Evolutionary conservation across 2,113 vertebrate species (phyloP), one percentile per base, ranked within the genome.

Genomic region (Reinhardtius hippoglossoides): DNA sequence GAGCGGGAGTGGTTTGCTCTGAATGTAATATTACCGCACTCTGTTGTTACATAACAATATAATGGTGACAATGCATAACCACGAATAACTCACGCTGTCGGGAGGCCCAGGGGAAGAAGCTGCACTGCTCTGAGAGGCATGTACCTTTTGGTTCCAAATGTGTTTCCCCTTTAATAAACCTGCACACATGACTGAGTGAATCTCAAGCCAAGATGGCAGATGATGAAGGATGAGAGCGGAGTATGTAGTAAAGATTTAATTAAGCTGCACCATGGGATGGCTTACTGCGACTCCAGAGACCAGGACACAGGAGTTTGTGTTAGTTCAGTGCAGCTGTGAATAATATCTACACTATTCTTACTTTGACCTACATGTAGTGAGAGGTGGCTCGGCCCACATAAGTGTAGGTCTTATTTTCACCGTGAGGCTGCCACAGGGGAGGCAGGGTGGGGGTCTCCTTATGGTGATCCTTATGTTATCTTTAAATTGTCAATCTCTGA

Each of bases 241-340:
- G 86, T 76, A 78, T 76, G 81, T 63, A 73, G 83, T 84, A 78
- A 83, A 90, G 88, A 86, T 92, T 91, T 90, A 90, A 92, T 93
- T 91, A 93, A 92, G 72, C 78, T 78, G 85, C 89, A 67, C 86
- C 83, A 78, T 81, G 86, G 92, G 90, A 92, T 75, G 86, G 80
- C 87, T 88, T 70, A 76, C 80, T 75, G 83, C 26, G 71, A 73
- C 83, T 88, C 87, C 76, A 62, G 74, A 82, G 86, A 87, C 50
- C 9, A 46, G 69, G 78, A 89, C 80, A 87, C 83, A 88, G 71
- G 86, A 88, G 80, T 87, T 86, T 86, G 86, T 90, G 90, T 90
- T 89, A 90, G 81, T 82, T 66, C 69, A 50, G 68, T 75, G 81
- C 86, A 89, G 86, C 85, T 87, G 84, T 88, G 83, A 85, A 85